Percentiles rank a stretch among this genome's conserved stretches.
phyloP scores from a whole-genome alignment of 2,888 invertebrate species.

The Microplitis deprimator region DNA sequence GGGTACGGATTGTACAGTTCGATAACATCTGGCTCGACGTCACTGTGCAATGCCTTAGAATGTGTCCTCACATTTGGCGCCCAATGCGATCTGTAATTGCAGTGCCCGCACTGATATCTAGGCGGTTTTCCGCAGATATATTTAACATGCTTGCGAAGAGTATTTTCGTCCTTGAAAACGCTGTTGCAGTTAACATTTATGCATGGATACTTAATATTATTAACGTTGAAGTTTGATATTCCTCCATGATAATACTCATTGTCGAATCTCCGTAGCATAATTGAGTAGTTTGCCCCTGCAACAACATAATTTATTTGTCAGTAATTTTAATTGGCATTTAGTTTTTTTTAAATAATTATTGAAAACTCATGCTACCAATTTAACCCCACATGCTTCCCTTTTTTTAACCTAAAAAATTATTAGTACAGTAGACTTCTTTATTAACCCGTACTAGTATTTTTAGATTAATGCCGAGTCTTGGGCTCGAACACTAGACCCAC shows the following conservation, averaged over 20 bases:
- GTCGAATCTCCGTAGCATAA: neutral
- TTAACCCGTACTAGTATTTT: too few species aligned
- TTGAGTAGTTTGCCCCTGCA: neutral
- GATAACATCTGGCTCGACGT: conserved; percentile 32
- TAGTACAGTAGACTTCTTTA: too few species aligned
- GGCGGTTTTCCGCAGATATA: neutral
- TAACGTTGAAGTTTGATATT: neutral
- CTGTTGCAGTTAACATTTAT: neutral
- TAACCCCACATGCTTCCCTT: too few species aligned
- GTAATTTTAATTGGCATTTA: too few species aligned
- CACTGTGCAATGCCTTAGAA: neutral
- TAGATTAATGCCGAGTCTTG: too few species aligned
- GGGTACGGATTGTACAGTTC: conserved; percentile 29
- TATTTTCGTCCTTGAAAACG: neutral
- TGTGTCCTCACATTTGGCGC: neutral
- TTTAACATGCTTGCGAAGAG: neutral
- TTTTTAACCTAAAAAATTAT: too few species aligned
- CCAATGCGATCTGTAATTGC: neutral
- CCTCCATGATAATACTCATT: neutral
- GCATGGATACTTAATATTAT: neutral
- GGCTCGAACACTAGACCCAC: too few species aligned
- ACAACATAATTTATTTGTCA: neutral
- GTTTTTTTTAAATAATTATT: too few species aligned
- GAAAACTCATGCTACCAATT: too few species aligned
- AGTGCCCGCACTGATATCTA: neutral